Evolutionary conservation across 2,797 vertebrate genomes (phyloP).

Genomic region (Chromis chromis): DNA sequence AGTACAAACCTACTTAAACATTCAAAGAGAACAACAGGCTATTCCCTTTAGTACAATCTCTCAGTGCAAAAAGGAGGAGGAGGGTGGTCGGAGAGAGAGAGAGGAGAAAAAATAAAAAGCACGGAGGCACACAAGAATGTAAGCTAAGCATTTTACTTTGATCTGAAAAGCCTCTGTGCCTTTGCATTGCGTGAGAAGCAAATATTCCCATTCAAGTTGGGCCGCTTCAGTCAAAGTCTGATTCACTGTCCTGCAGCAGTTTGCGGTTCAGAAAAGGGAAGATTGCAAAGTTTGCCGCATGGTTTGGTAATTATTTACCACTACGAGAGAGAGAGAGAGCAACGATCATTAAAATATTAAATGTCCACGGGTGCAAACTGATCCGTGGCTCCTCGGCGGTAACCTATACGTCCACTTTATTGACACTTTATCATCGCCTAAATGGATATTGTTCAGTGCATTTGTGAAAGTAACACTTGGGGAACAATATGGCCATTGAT

Average conservation of each 20-base stretch:
- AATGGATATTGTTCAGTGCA: conserved; percentile 82
- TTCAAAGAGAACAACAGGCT: conserved; percentile 68
- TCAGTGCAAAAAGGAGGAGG: conserved; percentile 22
- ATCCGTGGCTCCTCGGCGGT: conserved; percentile 53
- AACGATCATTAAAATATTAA: conserved; percentile 31
- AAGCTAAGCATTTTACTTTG: conserved; percentile 71
- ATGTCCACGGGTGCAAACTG: conserved; percentile 30
- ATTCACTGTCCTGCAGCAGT: conserved; percentile 25
- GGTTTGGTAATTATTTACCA: conserved; percentile 26
- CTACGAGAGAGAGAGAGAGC: background rate
- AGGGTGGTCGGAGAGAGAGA: background rate
- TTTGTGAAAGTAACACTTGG: conserved; percentile 87
- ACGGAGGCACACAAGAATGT: conserved; percentile 59
- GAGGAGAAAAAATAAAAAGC: background rate
- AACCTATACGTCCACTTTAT: conserved; percentile 87
- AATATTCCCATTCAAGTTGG: conserved; percentile 50
- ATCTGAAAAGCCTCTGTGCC: conserved; percentile 69
- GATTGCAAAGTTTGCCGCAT: background rate
- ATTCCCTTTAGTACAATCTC: conserved; percentile 60
- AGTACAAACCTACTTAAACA: conserved; percentile 70
- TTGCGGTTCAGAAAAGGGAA: conserved; percentile 1
- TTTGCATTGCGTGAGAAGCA: conserved; percentile 55
- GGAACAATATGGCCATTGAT: conserved; percentile 92
- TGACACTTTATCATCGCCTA: conserved; percentile 85
- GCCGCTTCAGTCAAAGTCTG: conserved; percentile 22